Percentiles rank a stretch among this genome's conserved stretches.
phyloP scores from a whole-genome alignment of 1,140 invertebrate species.

The Leptopilina clavipes region DNA sequence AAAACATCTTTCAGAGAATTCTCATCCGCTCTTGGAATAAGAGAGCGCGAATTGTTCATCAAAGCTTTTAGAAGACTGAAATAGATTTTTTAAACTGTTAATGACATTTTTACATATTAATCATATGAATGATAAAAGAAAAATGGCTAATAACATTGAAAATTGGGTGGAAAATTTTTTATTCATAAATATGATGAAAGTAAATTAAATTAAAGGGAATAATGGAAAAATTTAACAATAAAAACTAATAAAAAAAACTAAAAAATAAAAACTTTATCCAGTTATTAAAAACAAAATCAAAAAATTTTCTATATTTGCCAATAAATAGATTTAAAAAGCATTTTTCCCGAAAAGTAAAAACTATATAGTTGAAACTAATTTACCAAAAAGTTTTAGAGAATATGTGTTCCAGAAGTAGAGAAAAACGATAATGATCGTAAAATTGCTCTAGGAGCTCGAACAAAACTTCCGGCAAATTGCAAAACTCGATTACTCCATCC shows the following conservation, averaged over 20 bases:
- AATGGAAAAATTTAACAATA: too few species aligned
- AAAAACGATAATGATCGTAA: conserved; percentile 66
- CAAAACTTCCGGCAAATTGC: conserved; percentile 67
- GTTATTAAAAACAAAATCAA: too few species aligned
- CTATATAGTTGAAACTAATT: too few species aligned
- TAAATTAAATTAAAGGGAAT: too few species aligned
- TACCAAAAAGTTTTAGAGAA: conserved; percentile 10
- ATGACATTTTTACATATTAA: neutral
- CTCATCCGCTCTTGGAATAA: neutral
- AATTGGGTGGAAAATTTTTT: neutral
- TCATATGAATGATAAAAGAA: neutral
- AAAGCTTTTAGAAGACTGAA: neutral
- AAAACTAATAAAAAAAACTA: too few species aligned
- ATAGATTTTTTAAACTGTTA: neutral
- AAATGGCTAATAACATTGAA: neutral
- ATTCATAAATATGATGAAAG: too few species aligned
- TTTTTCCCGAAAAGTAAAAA: too few species aligned
- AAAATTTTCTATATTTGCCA: too few species aligned
- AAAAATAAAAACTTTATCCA: too few species aligned
- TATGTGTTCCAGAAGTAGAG: conserved; percentile 43
- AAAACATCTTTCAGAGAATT: neutral
- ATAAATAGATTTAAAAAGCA: too few species aligned
- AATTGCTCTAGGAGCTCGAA: conserved; percentile 65
- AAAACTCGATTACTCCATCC: conserved; percentile 67
- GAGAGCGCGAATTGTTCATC: neutral